Evolutionary conservation across 2,113 vertebrate genomes (phyloP).

Genomic region (Peromyscus polionotus): DNA sequence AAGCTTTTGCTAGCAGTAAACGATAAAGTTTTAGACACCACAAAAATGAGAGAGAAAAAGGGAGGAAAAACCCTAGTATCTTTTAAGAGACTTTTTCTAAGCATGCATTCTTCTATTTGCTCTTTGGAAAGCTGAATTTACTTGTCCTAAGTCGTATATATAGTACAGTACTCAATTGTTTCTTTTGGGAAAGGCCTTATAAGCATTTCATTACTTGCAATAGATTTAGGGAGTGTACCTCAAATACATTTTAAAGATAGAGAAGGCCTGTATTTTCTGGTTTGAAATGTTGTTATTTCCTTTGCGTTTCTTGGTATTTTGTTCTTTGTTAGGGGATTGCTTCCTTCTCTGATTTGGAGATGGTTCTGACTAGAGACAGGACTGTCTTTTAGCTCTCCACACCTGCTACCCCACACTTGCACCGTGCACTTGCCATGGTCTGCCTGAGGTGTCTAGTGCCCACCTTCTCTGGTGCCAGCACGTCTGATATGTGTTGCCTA

Average conservation of each 20-base stretch:
- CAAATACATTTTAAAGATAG: slow-evolving; percentile 73
- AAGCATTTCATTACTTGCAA: slow-evolving; percentile 71
- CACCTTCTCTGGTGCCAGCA: background rate
- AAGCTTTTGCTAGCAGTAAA: slow-evolving; percentile 68
- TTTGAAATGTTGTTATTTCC: slow-evolving; percentile 59
- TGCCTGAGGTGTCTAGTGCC: slow-evolving; percentile 59
- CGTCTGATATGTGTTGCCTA: background rate
- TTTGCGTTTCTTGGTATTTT: slow-evolving; percentile 33
- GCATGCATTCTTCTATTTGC: slow-evolving; percentile 28
- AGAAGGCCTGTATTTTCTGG: slow-evolving; percentile 65
- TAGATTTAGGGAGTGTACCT: slow-evolving; percentile 78
- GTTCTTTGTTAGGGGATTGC: slow-evolving; percentile 43
- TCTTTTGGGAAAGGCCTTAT: slow-evolving; percentile 60
- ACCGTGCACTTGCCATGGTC: slow-evolving; percentile 36
- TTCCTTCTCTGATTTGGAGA: slow-evolving; percentile 71
- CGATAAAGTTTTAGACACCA: slow-evolving; percentile 71
- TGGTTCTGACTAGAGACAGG: slow-evolving; percentile 57
- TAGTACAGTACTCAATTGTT: slow-evolving; percentile 67
- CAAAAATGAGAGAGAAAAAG: slow-evolving; percentile 42
- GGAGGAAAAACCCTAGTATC: slow-evolving; percentile 7
- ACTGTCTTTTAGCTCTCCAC: slow-evolving; percentile 25
- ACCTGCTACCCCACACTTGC: slow-evolving; percentile 70
- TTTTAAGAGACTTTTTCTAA: slow-evolving; percentile 74
- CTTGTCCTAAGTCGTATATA: slow-evolving; percentile 59
- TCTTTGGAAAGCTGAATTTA: slow-evolving; percentile 73